A percentile compares a stretch with the other conserved stretches of the same genome.
Conservation (phyloP, 2,113 vertebrate genomes). For the Typhlomys cinereus region DNA sequence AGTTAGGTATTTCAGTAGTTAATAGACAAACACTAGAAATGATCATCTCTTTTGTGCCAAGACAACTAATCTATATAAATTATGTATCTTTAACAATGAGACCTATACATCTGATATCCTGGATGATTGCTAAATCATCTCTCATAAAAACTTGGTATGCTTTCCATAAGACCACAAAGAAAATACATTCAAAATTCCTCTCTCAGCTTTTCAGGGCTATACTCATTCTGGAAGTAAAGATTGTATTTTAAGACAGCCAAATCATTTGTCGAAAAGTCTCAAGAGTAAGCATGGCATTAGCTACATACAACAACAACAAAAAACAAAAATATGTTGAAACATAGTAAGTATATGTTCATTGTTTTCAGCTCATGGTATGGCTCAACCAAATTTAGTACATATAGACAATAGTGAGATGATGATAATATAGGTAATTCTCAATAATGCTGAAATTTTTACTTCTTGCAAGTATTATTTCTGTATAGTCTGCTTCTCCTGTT, state of each 20-base stretch:
- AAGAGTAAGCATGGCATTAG: not conserved
- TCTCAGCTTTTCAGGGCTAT: constrained; percentile 6
- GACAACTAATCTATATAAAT: not conserved
- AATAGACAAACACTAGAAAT: not conserved
- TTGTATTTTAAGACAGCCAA: constrained; percentile 31
- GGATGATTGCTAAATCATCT: not conserved
- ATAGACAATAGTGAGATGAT: not conserved
- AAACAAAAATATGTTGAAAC: not conserved
- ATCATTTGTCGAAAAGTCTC: not conserved
- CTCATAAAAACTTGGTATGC: not conserved
- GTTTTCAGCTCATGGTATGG: not conserved
- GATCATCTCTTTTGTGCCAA: not conserved
- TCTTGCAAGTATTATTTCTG: not conserved
- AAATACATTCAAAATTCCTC: not conserved
- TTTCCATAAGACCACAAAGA: not conserved
- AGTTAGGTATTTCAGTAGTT: not conserved
- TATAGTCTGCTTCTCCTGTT: not conserved
- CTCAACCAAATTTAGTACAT: constrained; percentile 9
- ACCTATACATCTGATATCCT: not conserved
- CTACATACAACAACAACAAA: not conserved
- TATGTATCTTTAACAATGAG: not conserved
- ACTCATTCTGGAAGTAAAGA: not conserved
- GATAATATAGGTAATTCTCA: not conserved
- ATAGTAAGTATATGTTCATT: not conserved
- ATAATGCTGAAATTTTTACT: not conserved